Percentiles rank a stretch among this genome's conserved stretches.
Conservation (phyloP, 2,113 vertebrate species). For the Ictidomys tridecemlineatus region DNA sequence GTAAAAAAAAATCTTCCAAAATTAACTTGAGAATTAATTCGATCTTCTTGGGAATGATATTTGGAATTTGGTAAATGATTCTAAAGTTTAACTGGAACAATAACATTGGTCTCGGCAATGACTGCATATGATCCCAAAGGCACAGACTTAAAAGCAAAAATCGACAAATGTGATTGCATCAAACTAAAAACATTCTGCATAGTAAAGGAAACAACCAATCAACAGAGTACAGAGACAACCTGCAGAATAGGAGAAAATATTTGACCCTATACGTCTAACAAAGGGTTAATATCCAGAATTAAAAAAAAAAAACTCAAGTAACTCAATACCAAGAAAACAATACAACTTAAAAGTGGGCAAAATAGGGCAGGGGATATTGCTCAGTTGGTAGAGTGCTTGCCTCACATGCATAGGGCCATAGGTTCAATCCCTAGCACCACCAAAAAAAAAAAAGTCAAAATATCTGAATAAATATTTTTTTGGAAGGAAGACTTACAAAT, state of each 20-base stretch:
- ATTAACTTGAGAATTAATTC: background rate
- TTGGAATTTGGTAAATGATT: background rate
- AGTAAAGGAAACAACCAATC: background rate
- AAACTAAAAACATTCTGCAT: background rate
- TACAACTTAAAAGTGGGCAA: background rate
- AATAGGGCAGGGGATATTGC: no score
- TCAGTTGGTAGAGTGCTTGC: no score
- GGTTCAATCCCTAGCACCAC: no score
- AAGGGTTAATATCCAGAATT: no score
- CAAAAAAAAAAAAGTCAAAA: no score
- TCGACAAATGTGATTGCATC: background rate
- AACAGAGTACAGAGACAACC: background rate
- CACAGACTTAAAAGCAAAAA: background rate
- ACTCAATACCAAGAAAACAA: background rate
- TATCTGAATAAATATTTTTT: background rate
- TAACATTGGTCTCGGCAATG: background rate
- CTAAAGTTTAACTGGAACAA: background rate
- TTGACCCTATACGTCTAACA: no score
- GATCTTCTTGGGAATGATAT: background rate
- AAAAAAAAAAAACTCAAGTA: no score
- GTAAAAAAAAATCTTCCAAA: background rate
- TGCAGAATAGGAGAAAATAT: background rate
- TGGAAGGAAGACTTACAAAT: no score
- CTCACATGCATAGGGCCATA: no score
- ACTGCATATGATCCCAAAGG: background rate